Conservation (phyloP, 2,888 invertebrate species). For the Brachyptera risi region DNA sequence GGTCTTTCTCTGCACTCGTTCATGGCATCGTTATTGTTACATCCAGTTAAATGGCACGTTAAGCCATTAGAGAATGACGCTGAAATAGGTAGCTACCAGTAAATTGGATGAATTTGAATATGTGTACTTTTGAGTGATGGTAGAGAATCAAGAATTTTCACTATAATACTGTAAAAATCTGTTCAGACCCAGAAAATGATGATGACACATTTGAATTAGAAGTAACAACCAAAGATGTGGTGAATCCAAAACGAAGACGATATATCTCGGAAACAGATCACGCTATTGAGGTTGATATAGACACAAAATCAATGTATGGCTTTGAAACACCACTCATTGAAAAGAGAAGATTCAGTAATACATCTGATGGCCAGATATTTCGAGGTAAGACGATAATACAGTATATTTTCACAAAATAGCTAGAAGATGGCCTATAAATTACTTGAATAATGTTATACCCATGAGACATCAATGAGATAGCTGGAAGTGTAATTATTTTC, state of each 20-base stretch:
- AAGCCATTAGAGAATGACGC: constrained; percentile 47
- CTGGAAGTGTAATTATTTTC: too few species aligned
- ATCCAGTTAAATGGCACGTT: constrained; percentile 66
- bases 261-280: constrained; percentile 35
- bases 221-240: background rate
- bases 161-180: too few species aligned
- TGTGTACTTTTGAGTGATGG: too few species aligned
- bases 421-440: too few species aligned
- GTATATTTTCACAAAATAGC: too few species aligned
- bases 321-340: constrained; percentile 43
- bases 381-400: background rate
- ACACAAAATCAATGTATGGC: constrained; percentile 46
- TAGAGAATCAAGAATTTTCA: too few species aligned
- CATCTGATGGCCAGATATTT: background rate
- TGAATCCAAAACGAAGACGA: background rate
- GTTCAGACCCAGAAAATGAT: too few species aligned
- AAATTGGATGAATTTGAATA: too few species aligned
- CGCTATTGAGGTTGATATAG: constrained; percentile 43
- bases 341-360: constrained; percentile 8
- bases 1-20: constrained; percentile 58
- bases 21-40: constrained; percentile 58
- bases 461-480: too few species aligned
- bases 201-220: background rate
- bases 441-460: too few species aligned
- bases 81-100: too few species aligned